phyloP scores from a whole-genome alignment of 2,888 invertebrate genomes.

The Crocallis elinguaria region DNA sequence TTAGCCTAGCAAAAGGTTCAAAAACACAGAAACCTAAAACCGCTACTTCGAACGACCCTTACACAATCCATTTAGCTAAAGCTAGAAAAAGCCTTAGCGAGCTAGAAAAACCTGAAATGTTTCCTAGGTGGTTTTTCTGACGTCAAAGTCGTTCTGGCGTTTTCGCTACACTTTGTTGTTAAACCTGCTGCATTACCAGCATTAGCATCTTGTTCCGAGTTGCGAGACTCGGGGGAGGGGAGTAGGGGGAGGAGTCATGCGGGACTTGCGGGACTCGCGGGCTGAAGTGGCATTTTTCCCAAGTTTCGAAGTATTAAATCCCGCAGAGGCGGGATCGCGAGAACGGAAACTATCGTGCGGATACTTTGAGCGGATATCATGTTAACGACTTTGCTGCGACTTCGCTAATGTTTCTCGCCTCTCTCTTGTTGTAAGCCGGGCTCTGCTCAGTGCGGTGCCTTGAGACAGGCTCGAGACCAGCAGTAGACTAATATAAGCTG shows the following conservation, averaged over 20 bases:
- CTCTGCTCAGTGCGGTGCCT: neutral
- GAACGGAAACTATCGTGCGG: constrained; percentile 8
- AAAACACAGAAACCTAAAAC: too few species aligned
- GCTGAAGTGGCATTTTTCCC: constrained; percentile 19
- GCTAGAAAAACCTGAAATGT: too few species aligned
- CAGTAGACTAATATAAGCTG: too few species aligned
- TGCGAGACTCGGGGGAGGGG: too few species aligned
- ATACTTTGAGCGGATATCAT: constrained; percentile 6
- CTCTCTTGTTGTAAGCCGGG: neutral
- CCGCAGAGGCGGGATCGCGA: constrained; percentile 8
- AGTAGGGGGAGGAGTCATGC: too few species aligned
- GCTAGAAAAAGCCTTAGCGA: too few species aligned
- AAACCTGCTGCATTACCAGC: constrained; percentile 8
- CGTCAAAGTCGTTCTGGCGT: neutral
- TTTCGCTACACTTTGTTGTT: constrained; percentile 1
- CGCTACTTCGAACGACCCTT: too few species aligned
- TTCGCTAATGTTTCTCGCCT: neutral
- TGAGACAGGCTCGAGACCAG: too few species aligned
- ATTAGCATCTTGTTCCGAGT: constrained; percentile 5
- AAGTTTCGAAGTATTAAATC: constrained; percentile 27
- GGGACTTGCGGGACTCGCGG: too few species aligned
- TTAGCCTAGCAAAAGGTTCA: too few species aligned
- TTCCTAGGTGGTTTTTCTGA: too few species aligned
- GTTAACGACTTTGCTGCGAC: constrained; percentile 13
- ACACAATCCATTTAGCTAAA: too few species aligned